These are phyloP conservation scores for Ormia ochracea DNA, from an alignment of 2,888 invertebrate genomes.

Conservation along the genomic window DNA sequence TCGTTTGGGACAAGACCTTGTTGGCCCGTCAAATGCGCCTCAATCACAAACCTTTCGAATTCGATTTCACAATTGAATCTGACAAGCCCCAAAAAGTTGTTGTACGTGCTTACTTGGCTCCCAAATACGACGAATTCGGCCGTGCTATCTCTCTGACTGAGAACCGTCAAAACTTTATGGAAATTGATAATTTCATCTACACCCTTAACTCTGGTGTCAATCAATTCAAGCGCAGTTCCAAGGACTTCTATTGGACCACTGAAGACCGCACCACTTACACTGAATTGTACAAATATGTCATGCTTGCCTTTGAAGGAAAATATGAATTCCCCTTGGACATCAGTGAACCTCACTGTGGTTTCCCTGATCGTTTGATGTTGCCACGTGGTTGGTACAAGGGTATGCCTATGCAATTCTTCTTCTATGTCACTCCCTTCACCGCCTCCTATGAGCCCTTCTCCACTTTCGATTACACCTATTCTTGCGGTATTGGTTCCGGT, in stretches of 20 bases:
- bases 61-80: constrained; percentile 80
- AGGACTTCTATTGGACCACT: constrained; percentile 76
- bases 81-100: constrained; percentile 79
- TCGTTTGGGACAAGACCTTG: constrained; percentile 75
- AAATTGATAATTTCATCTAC: constrained; percentile 81
- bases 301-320: constrained; percentile 77
- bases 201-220: constrained; percentile 79
- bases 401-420: constrained; percentile 81
- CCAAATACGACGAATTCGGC: constrained; percentile 80
- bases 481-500: constrained; percentile 78
- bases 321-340: constrained; percentile 77
- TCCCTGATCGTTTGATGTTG: constrained; percentile 81
- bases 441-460: constrained; percentile 71
- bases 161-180: constrained; percentile 79
- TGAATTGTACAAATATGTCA: constrained; percentile 77
- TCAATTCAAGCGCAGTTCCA: constrained; percentile 70
- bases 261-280: constrained; percentile 79
- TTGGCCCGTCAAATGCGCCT: constrained; percentile 82
- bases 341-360: constrained; percentile 79
- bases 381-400: constrained; percentile 82
- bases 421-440: constrained; percentile 79
- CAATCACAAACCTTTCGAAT: constrained; percentile 83
- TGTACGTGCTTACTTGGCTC: constrained; percentile 82
- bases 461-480: constrained; percentile 77
- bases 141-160: constrained; percentile 72